Percentiles rank a stretch among this genome's conserved stretches.
phyloP scores from a whole-genome alignment of 2,113 vertebrate genomes.

The Vulpes ferrilata region DNA sequence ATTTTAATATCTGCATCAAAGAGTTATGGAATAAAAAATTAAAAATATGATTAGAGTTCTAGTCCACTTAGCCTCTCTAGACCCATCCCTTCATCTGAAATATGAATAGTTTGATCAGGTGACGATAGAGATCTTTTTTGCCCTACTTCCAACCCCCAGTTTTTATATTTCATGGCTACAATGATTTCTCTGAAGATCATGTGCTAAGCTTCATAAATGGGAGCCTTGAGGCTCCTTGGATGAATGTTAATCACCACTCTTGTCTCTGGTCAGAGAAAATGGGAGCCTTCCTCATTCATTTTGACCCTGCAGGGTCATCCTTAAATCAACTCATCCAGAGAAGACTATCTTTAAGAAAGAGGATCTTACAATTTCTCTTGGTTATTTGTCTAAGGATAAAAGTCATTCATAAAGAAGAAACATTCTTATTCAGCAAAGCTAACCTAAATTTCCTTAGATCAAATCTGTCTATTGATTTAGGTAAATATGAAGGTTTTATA shows the following conservation, averaged over 20 bases:
- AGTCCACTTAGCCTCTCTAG: background rate
- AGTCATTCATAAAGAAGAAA: background rate
- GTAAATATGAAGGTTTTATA: background rate
- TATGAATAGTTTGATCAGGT: background rate
- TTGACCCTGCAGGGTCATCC: background rate
- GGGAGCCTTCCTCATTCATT: background rate
- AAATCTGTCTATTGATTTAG: background rate
- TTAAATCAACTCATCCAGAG: background rate
- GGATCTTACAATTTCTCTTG: background rate
- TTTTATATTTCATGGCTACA: background rate
- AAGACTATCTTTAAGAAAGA: background rate
- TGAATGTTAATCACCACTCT: background rate
- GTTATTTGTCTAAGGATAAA: background rate
- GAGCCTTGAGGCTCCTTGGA: background rate
- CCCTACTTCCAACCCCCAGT: rapidly evolving
- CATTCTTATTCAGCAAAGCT: background rate
- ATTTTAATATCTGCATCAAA: conserved; percentile 33
- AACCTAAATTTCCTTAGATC: background rate
- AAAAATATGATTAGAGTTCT: background rate
- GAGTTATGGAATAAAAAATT: background rate
- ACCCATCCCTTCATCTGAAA: background rate
- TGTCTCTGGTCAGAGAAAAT: background rate
- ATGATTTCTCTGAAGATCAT: background rate
- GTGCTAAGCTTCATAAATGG: background rate
- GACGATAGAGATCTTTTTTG: background rate